Evolutionary conservation across 1,140 invertebrate species (phyloP), one percentile per base, ranked within the genome.

Genomic region (Drosophila funebris): DNA sequence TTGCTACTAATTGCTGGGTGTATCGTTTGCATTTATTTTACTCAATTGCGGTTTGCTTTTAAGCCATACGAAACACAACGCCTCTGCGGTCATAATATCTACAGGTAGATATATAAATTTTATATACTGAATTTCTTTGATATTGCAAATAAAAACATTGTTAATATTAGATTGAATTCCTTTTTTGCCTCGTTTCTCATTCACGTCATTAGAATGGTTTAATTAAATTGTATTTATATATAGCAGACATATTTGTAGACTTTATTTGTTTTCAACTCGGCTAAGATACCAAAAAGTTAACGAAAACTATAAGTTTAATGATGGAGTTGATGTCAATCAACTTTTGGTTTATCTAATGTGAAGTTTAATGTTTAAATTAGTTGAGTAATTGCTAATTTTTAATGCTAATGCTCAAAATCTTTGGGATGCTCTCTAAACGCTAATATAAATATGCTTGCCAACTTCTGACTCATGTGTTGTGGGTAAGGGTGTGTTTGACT

Each of bases 11-110:
- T 77, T 77, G 71, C 27, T 56, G 62, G 61, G 53, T 82, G 64
- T 75, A 67, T 70, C 76, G 64, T 29, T 69, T 80, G 70, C 57
- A 66, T 73, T 68, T 64, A 48, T 79, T 73, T 67, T 58, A 76
- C 81, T 80, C 73, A 72, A 64, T 84, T 77, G 81, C 73, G 81
- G 81, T 77, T 67, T 20, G 54, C 39, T 39, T 60, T 74, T 46
- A 43, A 46, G 22, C 44, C 31, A n/a, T 18, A 18, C 27, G 18
- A 70, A 63, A 70, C 31, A 31, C 14, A 41, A 64, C 61, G 68
- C 68, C 52, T 37, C 68, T 41, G 41, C 31, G 61, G 39, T 46
- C 39, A 7, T 41, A 24, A 44, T 24, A 16, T 7, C 20, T n/a
- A 8, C 18, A 9, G n/a, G 8, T 29, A 43, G 39, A 5, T 54